Evolutionary conservation across 2,113 vertebrate genomes (phyloP), one percentile per base, ranked within the genome.

Genomic region (Catagonus wagneri): DNA sequence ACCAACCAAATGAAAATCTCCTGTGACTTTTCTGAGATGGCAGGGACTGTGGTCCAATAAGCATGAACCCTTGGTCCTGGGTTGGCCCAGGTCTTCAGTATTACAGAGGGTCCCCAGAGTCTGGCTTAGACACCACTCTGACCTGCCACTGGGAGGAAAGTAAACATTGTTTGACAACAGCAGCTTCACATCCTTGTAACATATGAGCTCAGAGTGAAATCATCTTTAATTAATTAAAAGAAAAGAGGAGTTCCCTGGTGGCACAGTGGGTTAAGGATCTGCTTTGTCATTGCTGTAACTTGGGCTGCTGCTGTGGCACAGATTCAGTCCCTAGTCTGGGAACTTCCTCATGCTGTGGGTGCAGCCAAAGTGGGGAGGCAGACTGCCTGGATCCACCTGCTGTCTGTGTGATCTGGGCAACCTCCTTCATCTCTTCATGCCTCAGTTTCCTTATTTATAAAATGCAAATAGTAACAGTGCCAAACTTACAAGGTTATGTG

Each of bases 371-470:
- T 8, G 8, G 44, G 44, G 65, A 80, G 69, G 87, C 50, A 78
- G 44, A 16, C 16, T 29, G 7, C 19, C 83, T 76, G 3, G 27
- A 63, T 56, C 56, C 75, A 79, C 25, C 39, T 92, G 11, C 29
- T 36, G 52, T 27, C 32, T 78, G 15, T 75, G 7, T 90, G 65
- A 75, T 17, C 39, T 75, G 27, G 15, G n/a, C 13, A 19, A 50
- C 29, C 58, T 78, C 54, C n/a, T 89, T 71, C 52, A 72, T 87
- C 11, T 89, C 68, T 92, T 74, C 61, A 2, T 63, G 58, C 72
- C 25, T 94, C 69, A 23, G 32, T 74, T 85, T 94, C n/a, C 16
- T 92, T 58, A 94, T n/a, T 84, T 60, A 81, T 65, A 83, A 83
- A 90, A 85, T 32, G 17, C 95, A 8, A 89, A 86, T 75, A 34